These are phyloP conservation scores for Stylophora pistillata DNA, from an alignment of 64 coral and sea anemone genomes.

Conservation along the genomic window DNA sequence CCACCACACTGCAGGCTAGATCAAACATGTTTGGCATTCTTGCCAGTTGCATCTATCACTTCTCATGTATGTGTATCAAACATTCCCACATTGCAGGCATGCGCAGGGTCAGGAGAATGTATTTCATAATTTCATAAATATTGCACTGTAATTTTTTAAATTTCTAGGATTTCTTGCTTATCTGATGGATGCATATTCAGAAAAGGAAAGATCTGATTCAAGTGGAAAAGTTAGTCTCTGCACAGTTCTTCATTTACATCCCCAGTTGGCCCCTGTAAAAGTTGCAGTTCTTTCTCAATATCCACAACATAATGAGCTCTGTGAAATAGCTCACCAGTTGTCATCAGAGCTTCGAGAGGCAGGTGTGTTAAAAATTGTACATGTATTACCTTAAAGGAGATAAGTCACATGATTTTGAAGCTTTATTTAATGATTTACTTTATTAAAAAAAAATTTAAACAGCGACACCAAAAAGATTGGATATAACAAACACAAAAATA, in stretches of 20 bases:
- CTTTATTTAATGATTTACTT: too few species aligned
- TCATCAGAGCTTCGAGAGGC: slow-evolving; percentile 82
- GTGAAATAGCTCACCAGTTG: slow-evolving; percentile 68
- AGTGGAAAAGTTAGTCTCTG: slow-evolving; percentile 27
- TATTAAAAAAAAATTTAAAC: too few species aligned
- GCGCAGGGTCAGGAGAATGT: background rate
- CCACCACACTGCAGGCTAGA: too few species aligned
- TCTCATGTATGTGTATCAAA: too few species aligned
- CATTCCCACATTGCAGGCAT: too few species aligned
- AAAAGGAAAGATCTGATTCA: slow-evolving; percentile 52
- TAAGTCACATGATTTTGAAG: too few species aligned
- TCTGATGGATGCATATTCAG: slow-evolving; percentile 82
- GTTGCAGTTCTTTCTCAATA: slow-evolving; percentile 73
- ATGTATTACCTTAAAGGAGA: background rate
- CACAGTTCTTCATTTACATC: slow-evolving; percentile 77
- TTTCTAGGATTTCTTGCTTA: slow-evolving; percentile 72
- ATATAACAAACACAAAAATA: too few species aligned
- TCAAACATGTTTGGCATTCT: too few species aligned
- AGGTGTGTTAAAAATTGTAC: slow-evolving; percentile 47
- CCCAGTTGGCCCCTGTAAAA: slow-evolving; percentile 81
- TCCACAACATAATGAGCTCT: slow-evolving; percentile 58
- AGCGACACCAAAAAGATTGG: too few species aligned
- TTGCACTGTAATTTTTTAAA: too few species aligned
- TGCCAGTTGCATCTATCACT: too few species aligned
- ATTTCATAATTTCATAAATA: too few species aligned